Percentiles rank a stretch among this genome's conserved stretches.
These are phyloP conservation scores for Pygmarrhopalites habei DNA, from an alignment of 1,140 invertebrate species.

Conservation along the genomic window DNA sequence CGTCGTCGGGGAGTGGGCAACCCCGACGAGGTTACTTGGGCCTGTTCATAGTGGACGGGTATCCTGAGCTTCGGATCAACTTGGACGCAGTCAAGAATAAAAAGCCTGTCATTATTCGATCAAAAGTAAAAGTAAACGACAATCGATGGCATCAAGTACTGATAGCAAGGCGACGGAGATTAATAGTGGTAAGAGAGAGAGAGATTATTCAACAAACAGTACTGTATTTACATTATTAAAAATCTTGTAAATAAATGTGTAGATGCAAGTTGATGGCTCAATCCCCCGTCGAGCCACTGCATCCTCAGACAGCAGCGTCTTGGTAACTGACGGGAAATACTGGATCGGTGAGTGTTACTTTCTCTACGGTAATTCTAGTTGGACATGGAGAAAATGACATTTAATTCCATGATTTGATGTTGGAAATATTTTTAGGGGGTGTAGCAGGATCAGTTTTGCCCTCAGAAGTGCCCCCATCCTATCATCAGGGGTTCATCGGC, in stretches of 20 bases:
- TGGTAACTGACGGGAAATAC: slow-evolving; percentile 64
- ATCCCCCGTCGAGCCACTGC: slow-evolving; percentile 55
- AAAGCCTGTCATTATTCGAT: slow-evolving; percentile 50
- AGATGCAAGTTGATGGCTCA: slow-evolving; percentile 62
- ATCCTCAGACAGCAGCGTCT: slow-evolving; percentile 55
- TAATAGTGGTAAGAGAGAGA: no score
- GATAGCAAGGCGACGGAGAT: slow-evolving; percentile 57
- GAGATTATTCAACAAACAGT: no score
- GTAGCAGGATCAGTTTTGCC: slow-evolving; percentile 49
- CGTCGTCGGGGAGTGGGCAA: slow-evolving; percentile 42
- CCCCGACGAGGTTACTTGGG: slow-evolving; percentile 53
- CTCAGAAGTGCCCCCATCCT: slow-evolving; percentile 50
- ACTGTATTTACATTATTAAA: no score
- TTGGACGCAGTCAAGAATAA: slow-evolving; percentile 52
- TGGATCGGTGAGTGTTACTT: slow-evolving; percentile 63
- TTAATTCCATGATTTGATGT: no score
- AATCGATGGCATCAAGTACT: slow-evolving; percentile 64
- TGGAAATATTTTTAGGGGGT: slow-evolving; percentile 29
- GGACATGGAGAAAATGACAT: slow-evolving; percentile 15
- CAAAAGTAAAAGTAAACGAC: slow-evolving; percentile 52
- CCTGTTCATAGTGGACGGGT: slow-evolving; percentile 55
- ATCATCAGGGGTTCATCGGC: slow-evolving; percentile 55
- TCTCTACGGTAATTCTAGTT: background rate
- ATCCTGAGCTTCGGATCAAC: slow-evolving; percentile 57
- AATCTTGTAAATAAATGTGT: no score